Conservation (phyloP, 2,888 invertebrate species). For the Aphodius granarius region DNA sequence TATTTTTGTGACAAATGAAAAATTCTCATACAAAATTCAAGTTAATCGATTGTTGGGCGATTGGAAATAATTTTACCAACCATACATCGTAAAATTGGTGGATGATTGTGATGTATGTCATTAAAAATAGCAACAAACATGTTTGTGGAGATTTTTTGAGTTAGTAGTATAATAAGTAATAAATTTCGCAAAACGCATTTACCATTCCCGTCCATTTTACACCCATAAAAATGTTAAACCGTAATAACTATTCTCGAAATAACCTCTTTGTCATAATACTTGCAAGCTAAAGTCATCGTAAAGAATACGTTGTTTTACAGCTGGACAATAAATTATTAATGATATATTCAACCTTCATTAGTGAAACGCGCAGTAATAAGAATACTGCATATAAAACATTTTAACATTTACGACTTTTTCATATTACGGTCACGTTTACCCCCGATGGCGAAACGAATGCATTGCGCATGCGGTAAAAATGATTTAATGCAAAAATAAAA, state of each 20-base stretch:
- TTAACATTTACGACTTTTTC: not conserved
- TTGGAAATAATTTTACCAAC: too few species aligned
- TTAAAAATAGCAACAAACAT: too few species aligned
- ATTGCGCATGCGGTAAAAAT: not conserved
- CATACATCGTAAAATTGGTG: too few species aligned
- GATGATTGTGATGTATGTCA: too few species aligned
- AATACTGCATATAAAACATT: not conserved
- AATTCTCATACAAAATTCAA: too few species aligned
- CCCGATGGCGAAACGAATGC: not conserved
- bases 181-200: too few species aligned
- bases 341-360: not conserved
- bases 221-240: not conserved
- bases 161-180: too few species aligned
- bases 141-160: too few species aligned
- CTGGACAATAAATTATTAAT: not conserved
- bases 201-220: too few species aligned
- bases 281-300: not conserved
- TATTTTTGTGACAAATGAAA: too few species aligned
- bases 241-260: not conserved
- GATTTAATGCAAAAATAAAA: not conserved
- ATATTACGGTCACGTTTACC: not conserved
- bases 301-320: not conserved
- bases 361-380: not conserved
- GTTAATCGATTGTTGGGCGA: too few species aligned
- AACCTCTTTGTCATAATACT: not conserved